These are phyloP conservation scores for Scaptomyza tumidula DNA, from an alignment of 2,888 invertebrate genomes.

Conservation along the genomic window DNA sequence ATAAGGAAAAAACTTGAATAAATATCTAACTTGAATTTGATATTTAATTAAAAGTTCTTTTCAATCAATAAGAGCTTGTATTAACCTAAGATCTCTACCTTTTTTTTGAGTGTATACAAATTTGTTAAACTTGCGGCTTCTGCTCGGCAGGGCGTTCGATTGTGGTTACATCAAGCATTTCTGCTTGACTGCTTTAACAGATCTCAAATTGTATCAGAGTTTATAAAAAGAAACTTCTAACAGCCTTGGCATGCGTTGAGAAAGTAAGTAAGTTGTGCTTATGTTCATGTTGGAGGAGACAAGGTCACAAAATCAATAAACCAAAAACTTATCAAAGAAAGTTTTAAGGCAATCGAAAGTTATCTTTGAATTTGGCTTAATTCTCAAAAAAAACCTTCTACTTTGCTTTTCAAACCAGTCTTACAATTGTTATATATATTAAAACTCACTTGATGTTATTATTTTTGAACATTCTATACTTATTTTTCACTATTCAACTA, in stretches of 20 bases:
- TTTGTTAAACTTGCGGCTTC: slow-evolving; percentile 45
- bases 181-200: slow-evolving; percentile 4
- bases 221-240: background rate
- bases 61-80: too few species aligned
- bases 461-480: too few species aligned
- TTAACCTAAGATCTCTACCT: too few species aligned
- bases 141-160: slow-evolving; percentile 29
- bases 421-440: too few species aligned
- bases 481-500: too few species aligned
- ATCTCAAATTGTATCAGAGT: background rate
- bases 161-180: slow-evolving; percentile 27
- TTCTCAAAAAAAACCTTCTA: background rate
- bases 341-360: background rate
- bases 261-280: background rate
- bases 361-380: background rate
- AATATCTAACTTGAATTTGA: too few species aligned
- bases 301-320: slow-evolving; percentile 23
- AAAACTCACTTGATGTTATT: too few species aligned
- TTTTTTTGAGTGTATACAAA: slow-evolving; percentile 9
- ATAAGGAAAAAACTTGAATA: too few species aligned
- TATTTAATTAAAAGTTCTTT: background rate
- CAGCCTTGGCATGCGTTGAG: slow-evolving; percentile 4
- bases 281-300: background rate
- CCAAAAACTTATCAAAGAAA: background rate
- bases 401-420: too few species aligned